Evolutionary conservation across 2,113 vertebrate genomes (phyloP).

Genomic region (Brienomyrus brachyistius): DNA sequence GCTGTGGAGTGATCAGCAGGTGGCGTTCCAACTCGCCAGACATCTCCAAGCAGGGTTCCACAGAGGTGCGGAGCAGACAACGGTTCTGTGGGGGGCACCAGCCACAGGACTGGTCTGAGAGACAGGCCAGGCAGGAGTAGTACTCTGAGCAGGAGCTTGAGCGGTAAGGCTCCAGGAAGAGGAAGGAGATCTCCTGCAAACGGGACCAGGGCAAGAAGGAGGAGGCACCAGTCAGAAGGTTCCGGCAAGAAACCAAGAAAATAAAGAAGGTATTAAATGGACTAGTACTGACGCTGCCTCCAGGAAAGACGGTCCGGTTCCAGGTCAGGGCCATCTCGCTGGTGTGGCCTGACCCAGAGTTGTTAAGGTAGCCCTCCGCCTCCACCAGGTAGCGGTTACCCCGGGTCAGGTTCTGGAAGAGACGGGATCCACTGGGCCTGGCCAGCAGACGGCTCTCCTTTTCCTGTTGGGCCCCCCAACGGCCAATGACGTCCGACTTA

Average conservation of each 20-base stretch:
- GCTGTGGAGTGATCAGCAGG: constrained; percentile 71
- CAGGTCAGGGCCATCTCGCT: constrained; percentile 82
- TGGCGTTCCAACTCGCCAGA: constrained; percentile 48
- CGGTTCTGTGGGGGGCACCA: constrained; percentile 70
- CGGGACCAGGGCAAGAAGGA: not conserved
- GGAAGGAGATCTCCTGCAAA: constrained; percentile 79
- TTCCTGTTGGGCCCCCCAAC: constrained; percentile 78
- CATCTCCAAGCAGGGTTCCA: constrained; percentile 56
- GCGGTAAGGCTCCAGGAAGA: constrained; percentile 81
- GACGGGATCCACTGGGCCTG: constrained; percentile 63
- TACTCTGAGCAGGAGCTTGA: constrained; percentile 68
- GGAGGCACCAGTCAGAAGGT: not conserved
- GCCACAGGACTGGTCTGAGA: constrained; percentile 83
- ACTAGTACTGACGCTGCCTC: constrained; percentile 71
- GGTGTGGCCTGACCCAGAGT: constrained; percentile 75
- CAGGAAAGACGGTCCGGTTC: constrained; percentile 75
- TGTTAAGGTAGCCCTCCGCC: constrained; percentile 79
- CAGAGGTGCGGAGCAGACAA: constrained; percentile 60
- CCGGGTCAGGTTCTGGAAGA: constrained; percentile 74
- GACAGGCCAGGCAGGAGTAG: constrained; percentile 76
- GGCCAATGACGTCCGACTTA: constrained; percentile 73
- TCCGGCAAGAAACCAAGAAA: not conserved
- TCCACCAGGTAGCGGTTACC: constrained; percentile 78
- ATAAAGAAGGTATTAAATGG: not conserved
- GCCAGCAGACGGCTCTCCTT: constrained; percentile 70